These are phyloP conservation scores for Peromyscus californicus DNA, from an alignment of 2,113 vertebrate genomes.

Conservation along the genomic window DNA sequence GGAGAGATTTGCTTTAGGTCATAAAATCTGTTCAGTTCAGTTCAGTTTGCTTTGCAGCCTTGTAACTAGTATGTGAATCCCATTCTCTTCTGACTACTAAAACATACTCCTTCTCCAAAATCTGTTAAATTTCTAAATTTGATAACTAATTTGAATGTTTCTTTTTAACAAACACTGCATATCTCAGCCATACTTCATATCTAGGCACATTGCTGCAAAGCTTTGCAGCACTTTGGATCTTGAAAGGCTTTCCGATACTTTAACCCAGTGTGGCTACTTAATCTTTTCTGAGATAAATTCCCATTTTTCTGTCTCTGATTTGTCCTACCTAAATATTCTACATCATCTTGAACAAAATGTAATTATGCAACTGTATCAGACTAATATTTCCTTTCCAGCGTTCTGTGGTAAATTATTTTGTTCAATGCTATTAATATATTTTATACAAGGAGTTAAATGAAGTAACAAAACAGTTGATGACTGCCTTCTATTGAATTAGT, in stretches of 20 bases:
- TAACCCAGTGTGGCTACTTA: conserved; percentile 61
- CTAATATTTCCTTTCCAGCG: conserved; percentile 80
- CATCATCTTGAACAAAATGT: conserved; percentile 39
- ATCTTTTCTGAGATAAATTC: conserved; percentile 74
- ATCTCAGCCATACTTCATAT: conserved; percentile 69
- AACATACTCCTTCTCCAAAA: conserved; percentile 79
- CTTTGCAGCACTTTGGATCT: conserved; percentile 60
- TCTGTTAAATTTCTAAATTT: conserved; percentile 84
- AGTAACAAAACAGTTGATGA: conserved; percentile 80
- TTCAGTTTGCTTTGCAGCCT: conserved; percentile 74
- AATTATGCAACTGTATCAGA: conserved; percentile 60
- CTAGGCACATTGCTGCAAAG: conserved; percentile 70
- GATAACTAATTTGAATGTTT: conserved; percentile 84
- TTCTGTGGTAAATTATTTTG: conserved; percentile 75
- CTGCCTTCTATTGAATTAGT: conserved; percentile 80
- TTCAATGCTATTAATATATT: conserved; percentile 80
- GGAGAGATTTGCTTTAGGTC: conserved; percentile 63
- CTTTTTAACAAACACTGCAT: conserved; percentile 78
- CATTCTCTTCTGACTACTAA: conserved; percentile 70
- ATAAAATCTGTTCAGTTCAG: conserved; percentile 71
- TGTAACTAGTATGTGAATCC: conserved; percentile 74
- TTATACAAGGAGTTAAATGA: conserved; percentile 80
- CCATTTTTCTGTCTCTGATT: conserved; percentile 65
- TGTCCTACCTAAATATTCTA: conserved; percentile 59
- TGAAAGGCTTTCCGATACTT: conserved; percentile 61